phyloP scores from a whole-genome alignment of 2,797 vertebrate species.

The Gambelia wislizenii region DNA sequence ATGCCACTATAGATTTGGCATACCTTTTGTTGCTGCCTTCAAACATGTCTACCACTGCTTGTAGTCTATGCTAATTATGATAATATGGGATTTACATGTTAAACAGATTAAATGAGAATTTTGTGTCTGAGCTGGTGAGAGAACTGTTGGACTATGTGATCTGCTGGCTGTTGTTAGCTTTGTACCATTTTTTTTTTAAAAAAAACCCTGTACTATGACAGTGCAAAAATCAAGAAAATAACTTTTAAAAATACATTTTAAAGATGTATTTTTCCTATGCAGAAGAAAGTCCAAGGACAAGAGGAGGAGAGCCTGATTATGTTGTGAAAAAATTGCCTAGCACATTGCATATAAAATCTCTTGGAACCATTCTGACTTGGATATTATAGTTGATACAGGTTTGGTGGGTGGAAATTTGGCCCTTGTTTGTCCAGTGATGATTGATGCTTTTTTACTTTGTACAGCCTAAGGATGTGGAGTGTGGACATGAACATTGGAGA shows the following conservation, averaged over 20 bases:
- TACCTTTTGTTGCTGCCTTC: not conserved
- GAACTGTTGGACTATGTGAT: not conserved
- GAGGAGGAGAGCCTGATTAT: not conserved
- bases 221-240: not conserved
- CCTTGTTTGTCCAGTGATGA: no score
- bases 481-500: no score
- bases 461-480: no score
- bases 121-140: no score
- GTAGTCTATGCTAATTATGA: not conserved
- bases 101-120: not conserved
- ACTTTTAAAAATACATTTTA: not conserved
- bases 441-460: no score
- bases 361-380: no score
- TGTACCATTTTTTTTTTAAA: not conserved
- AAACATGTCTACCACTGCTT: not conserved
- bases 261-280: not conserved
- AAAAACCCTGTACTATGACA: not conserved
- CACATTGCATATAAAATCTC: no score
- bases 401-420: no score
- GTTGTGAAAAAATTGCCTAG: not conserved
- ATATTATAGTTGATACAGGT: no score
- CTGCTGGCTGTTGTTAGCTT: not conserved
- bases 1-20: not conserved
- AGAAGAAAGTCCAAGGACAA: not conserved
- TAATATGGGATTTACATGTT: not conserved